Evolutionary conservation across 2,888 invertebrate species (phyloP), one percentile per base, ranked within the genome.

Genomic region (Brachypalpus laphriformis): DNA sequence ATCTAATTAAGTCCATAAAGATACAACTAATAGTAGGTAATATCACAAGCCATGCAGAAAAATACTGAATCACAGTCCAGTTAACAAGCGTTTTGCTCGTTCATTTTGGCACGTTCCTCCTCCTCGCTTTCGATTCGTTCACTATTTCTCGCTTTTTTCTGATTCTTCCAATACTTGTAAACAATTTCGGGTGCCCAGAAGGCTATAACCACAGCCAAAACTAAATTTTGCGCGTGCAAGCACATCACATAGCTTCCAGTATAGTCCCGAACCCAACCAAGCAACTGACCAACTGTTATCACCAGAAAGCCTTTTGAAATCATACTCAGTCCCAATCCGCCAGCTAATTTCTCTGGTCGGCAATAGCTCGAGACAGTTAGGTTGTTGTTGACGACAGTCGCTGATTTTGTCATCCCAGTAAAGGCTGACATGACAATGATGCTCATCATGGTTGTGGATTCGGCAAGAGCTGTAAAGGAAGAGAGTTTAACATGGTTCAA

Each of bases 241-340:
- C 95, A 94, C 0, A 93, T 88, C 1, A 93, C 89, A 88, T 94
- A 96, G 87, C 95, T 95, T 14, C 91, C 92, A 0, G 94, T 94
- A 70, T 92, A 93, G 88, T 96, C 96, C 87, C 95, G 93, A 63
- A 95, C 92, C 93, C 94, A 95, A 18, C 95, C 92, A n/a, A 94
- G 89, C 6, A 93, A 86, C 87, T 95, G 95, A 1, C 95, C 96
- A 0, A 94, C 89, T 0, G 94, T 94, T 5, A 95, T 94, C 0
- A 95, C 94, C 34, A 95, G 93, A 1, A 95, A 89, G 2, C 95
- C 95, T 92, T 95, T 95, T 0, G 94, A 93, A 57, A 96, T 93
- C 96, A 96, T 96, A 87, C 95, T 95, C 1, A 96, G 92, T 0
- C 96, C 96, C 1, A 96, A 93, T 0, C 95, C 96, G 0, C 95